phyloP scores from a whole-genome alignment of 2,797 vertebrate genomes.

The Onychomys arenicola region DNA sequence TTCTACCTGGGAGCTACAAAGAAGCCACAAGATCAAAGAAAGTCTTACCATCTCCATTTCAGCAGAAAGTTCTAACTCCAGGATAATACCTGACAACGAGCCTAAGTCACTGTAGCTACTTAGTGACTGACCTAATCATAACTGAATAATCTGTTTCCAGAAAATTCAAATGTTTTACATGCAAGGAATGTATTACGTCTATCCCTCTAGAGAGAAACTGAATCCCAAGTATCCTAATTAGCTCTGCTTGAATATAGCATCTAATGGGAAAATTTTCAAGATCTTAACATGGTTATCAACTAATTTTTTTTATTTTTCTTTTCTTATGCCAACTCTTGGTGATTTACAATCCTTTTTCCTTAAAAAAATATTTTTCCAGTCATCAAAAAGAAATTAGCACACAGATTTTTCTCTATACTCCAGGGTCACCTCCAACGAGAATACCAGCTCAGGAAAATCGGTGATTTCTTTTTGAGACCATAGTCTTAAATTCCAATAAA shows the following conservation, averaged over 20 bases:
- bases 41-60: not conserved
- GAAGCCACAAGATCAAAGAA: too few species aligned
- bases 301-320: too few species aligned
- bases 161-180: not conserved
- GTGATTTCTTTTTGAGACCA: not conserved
- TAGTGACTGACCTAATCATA: not conserved
- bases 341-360: not conserved
- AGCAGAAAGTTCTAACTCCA: not conserved
- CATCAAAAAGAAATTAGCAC: not conserved
- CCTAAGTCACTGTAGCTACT: too few species aligned
- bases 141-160: not conserved
- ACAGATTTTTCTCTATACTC: not conserved
- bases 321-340: not conserved
- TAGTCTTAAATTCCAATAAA: not conserved
- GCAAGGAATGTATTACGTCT: accelerated
- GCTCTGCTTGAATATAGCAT: not conserved
- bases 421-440: not conserved
- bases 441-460: not conserved
- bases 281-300: not conserved
- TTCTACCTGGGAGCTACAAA: not conserved
- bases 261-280: not conserved
- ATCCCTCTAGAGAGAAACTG: not conserved
- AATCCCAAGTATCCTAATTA: not conserved
- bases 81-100: not conserved
- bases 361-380: not conserved